Conservation (phyloP, 1,140 invertebrate genomes). For the Formica selysi region DNA sequence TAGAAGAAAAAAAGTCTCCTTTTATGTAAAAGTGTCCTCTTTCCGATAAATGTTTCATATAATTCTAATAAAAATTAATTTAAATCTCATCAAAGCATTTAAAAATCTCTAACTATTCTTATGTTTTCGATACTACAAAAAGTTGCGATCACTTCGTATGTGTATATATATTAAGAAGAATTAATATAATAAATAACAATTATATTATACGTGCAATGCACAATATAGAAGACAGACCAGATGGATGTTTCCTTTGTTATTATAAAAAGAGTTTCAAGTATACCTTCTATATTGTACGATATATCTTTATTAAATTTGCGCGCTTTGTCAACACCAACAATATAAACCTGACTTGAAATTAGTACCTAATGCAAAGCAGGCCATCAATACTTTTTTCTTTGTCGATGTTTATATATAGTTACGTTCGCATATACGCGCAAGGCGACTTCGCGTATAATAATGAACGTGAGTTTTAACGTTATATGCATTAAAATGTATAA, state of each 20-base stretch:
- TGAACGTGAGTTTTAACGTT: conserved; percentile 30
- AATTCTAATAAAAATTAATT: background rate
- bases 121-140: conserved; percentile 42
- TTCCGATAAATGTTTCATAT: background rate
- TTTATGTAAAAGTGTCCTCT: background rate
- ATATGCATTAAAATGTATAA: conserved; percentile 36
- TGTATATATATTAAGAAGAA: conserved; percentile 20
- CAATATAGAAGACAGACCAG: conserved; percentile 35
- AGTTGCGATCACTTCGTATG: background rate
- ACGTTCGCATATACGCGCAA: conserved; percentile 3
- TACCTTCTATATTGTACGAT: conserved; percentile 79
- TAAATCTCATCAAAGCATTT: background rate
- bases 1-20: background rate
- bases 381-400: conserved; percentile 50
- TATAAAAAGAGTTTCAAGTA: conserved; percentile 63
- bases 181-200: conserved; percentile 42
- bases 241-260: background rate
- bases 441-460: conserved; percentile 20
- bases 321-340: conserved; percentile 69
- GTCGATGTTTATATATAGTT: conserved; percentile 30
- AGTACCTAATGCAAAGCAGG: conserved; percentile 63
- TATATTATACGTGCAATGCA: conserved; percentile 21
- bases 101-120: conserved; percentile 19
- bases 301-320: conserved; percentile 72
- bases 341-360: conserved; percentile 34